Base-by-base conservation (phyloP, 2,797 vertebrate species). In the Aphelocoma californica region DNA sequence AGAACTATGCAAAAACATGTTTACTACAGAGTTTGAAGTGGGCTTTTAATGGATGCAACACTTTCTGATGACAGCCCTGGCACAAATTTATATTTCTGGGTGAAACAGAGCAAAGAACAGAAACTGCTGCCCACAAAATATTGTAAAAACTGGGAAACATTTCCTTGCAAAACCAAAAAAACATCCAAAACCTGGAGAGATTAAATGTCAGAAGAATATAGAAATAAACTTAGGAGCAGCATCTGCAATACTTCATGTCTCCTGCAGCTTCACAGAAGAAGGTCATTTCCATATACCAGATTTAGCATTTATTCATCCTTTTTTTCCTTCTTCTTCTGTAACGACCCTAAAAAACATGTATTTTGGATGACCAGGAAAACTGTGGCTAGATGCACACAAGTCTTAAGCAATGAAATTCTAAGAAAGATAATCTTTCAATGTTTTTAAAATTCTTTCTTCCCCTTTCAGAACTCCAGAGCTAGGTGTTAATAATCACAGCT, bases 161-260 rank as follows among this genome's bases (percentile, higher is more conserved):
- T 81, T 82, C 25, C 9, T 38, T 51, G 7, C 42, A 77, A 81
- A 87, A 58, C 2, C 5, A 58, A 70, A 87, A 87, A 58, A 13
- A 0, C 7, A 12, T 34, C 16, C 6, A 40, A 88, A 82, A 65
- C 2, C 5, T 32, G 29, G 21, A 42, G 17, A 61, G 3, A 53
- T 0, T 0, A 0, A 72, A 26, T 29, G 2, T 36, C 21, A 47
- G 16, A 51, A 77, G 2, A 57, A 54, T 20, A 3, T 40, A 34
- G 7, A 81, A 90, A 54, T 36, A 60, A 82, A 60, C 1, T 51
- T 34, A 50, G 5, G 3, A 79, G 11, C 40, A 90, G 6, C 12
- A 15, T 34, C 29, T 78, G 23, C 8, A 60, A 29, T 51, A 44
- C 2, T 51, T 48, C 40, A 11, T 40, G 10, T 53, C 34, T 83